Base-by-base conservation (phyloP, 2,797 vertebrate species). In the Halcyon badia region DNA sequence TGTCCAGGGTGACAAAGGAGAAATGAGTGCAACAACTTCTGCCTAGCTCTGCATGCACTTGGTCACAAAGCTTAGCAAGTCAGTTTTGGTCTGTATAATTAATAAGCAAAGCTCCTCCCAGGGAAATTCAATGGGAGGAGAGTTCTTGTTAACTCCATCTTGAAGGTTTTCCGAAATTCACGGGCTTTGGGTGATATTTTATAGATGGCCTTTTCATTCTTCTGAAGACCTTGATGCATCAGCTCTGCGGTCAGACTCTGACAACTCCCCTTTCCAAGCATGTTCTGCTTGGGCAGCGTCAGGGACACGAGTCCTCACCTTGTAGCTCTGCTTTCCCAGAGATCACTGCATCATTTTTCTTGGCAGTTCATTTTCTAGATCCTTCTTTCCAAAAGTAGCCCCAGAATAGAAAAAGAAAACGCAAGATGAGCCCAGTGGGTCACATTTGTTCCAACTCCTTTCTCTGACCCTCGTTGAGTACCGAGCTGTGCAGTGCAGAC, bases 361-460 rank as follows among this genome's bases (percentile, higher is more conserved):
- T 61, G 42, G 57, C 58, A 58, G 33, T 78, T 94, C 11, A 33
- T 78, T 88, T 94, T 76, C 70, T 62, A 62, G 58, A 52, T 37
- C 30, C 15, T 86, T 69, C 33, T 65, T 3, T 76, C 72, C 28
- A 33, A 6, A 31, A 61, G 69, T 31, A 72, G 46, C 72, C 30
- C 30, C 56, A 49, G 79, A 89, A 52, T 18, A 56, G 35, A 41
- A 35, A 30, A 72, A 77, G 28, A 64, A 87, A 76, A 77, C 25
- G 44, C 33, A 49, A 26, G 56, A 25, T 8, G 14, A 20, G 2
- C 48, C 46, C 58, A 66, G 51, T 37, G 35, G 35, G n/a, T 78
- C 20, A 37, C 49, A 35, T 58, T 83, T 90, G 48, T 65, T 76
- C 52, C 82, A 54, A 41, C 22, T 85, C 8, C 70, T 82, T 91